These are phyloP conservation scores for Zaprionus davidi DNA, from an alignment of 1,140 invertebrate species.

Conservation along the genomic window DNA sequence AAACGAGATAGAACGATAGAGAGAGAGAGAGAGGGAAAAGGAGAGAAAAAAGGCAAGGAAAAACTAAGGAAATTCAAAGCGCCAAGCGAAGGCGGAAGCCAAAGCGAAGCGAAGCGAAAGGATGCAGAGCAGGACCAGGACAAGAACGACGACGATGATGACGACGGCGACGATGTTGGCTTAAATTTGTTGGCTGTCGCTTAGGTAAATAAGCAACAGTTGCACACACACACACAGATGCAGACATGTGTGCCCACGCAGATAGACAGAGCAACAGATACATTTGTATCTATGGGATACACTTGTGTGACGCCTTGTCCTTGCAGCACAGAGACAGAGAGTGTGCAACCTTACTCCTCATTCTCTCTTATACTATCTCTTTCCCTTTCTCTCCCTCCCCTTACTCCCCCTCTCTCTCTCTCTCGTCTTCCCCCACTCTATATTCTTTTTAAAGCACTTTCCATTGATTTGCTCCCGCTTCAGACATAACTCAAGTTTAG, in stretches of 20 bases:
- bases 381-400: no score
- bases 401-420: neutral
- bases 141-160: conserved; percentile 8
- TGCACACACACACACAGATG: conserved; percentile 11
- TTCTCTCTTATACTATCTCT: neutral
- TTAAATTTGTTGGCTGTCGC: conserved; percentile 47
- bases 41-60: neutral
- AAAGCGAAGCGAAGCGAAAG: conserved; percentile 22
- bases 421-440: neutral
- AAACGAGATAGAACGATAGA: conserved; percentile 3
- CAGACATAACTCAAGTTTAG: conserved; percentile 16
- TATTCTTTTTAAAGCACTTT: conserved; percentile 13
- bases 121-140: neutral
- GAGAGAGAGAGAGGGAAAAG: neutral
- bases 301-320: conserved; percentile 20
- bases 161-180: conserved; percentile 31
- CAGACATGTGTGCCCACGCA: conserved; percentile 6
- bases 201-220: conserved; percentile 56
- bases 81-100: conserved; percentile 2
- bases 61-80: conserved; percentile 24
- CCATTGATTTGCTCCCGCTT: conserved; percentile 23
- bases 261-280: neutral
- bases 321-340: conserved; percentile 11
- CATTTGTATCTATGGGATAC: conserved; percentile 28
- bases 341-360: neutral